phyloP scores from a whole-genome alignment of 2,888 invertebrate species.

The Diadromus collaris region DNA sequence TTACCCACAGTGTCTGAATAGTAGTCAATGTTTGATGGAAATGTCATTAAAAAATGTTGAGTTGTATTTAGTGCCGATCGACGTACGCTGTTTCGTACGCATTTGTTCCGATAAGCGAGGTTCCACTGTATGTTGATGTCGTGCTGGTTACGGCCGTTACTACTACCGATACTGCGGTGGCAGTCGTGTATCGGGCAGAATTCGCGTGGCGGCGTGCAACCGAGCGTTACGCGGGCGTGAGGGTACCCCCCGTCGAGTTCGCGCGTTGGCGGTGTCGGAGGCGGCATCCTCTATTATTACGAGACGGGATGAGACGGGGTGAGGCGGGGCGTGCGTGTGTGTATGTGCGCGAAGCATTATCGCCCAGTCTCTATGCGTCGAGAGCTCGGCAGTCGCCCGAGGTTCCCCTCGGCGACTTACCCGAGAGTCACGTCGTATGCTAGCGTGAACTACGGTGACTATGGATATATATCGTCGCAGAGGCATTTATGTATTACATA shows the following conservation, averaged over 20 bases:
- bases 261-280: constrained; percentile 42
- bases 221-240: constrained; percentile 51
- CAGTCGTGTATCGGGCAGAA: constrained; percentile 37
- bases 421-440: constrained; percentile 33
- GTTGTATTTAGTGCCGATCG: too few relatives aligned
- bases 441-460: constrained; percentile 17
- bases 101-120: neutral
- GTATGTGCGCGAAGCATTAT: neutral
- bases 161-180: neutral
- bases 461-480: neutral
- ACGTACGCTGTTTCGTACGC: neutral
- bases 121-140: neutral
- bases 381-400: neutral
- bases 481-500: constrained; percentile 29
- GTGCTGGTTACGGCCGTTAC: neutral
- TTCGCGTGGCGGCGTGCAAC: constrained; percentile 54
- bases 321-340: constrained; percentile 1
- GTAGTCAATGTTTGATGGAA: too few relatives aligned
- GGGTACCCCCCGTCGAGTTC: constrained; percentile 43
- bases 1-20: too few relatives aligned
- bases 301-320: constrained; percentile 54
- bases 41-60: too few relatives aligned
- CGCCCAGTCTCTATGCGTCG: constrained; percentile 9
- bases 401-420: neutral
- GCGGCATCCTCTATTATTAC: constrained; percentile 64